These are phyloP conservation scores for Macheiramphus alcinus DNA, from an alignment of 2,113 vertebrate genomes.

Conservation along the genomic window DNA sequence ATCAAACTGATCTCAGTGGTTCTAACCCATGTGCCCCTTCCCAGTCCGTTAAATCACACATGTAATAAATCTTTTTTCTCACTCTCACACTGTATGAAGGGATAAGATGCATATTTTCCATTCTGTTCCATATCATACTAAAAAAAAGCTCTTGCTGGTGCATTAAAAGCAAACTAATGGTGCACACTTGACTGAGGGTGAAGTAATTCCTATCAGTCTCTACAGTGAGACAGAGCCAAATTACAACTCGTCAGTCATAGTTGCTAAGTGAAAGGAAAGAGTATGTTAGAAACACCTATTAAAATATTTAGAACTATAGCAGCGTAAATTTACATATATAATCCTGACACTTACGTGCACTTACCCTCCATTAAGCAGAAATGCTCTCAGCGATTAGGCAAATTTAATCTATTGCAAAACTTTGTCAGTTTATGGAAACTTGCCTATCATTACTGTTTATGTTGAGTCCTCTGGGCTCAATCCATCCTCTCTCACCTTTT, in stretches of 20 bases:
- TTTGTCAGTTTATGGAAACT: not conserved
- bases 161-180: not conserved
- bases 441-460: not conserved
- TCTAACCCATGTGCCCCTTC: not conserved
- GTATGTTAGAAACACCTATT: conserved; percentile 11
- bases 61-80: not conserved
- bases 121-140: not conserved
- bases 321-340: conserved; percentile 10
- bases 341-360: not conserved
- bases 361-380: not conserved
- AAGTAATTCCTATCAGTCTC: not conserved
- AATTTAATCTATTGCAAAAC: not conserved
- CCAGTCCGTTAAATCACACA: not conserved
- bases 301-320: not conserved
- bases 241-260: not conserved
- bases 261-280: not conserved
- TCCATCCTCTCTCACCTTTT: not conserved
- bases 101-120: not conserved
- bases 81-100: not conserved
- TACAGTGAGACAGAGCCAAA: not conserved
- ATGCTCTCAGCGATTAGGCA: not conserved
- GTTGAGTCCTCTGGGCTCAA: not conserved
- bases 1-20: not conserved
- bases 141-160: not conserved
- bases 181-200: not conserved